These are phyloP conservation scores for Drosophila neutralis DNA, from an alignment of 2,888 invertebrate species.

Conservation along the genomic window DNA sequence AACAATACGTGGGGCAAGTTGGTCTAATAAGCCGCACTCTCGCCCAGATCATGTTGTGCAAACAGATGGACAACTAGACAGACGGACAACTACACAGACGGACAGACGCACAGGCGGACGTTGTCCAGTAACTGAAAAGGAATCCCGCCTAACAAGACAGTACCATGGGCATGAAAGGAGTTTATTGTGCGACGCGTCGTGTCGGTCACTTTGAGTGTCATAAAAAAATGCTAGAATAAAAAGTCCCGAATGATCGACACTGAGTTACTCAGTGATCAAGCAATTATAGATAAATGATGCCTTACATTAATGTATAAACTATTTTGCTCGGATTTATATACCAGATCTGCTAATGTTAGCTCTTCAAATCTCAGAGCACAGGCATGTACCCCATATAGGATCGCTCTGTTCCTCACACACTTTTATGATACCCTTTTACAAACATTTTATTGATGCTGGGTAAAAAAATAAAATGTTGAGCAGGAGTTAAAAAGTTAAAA, in stretches of 20 bases:
- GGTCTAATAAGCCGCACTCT: conserved; percentile 79
- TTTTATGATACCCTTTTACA: conserved; percentile 4
- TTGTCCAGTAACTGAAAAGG: conserved; percentile 50
- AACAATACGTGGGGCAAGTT: conserved; percentile 65
- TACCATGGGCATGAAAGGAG: conserved; percentile 74
- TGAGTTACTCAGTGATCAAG: conserved; percentile 1
- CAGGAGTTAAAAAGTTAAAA: conserved; percentile 73
- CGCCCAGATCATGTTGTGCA: conserved; percentile 77
- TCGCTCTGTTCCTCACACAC: neutral
- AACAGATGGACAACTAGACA: conserved; percentile 59
- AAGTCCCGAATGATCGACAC: neutral
- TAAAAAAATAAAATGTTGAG: conserved; percentile 15
- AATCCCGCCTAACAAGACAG: conserved; percentile 72
- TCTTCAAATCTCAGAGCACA: neutral
- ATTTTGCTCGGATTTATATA: neutral
- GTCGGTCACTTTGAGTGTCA: conserved; percentile 80
- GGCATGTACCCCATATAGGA: neutral
- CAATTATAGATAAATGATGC: neutral
- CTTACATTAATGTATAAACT: neutral
- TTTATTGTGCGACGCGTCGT: conserved; percentile 74
- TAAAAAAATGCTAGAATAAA: conserved; percentile 49
- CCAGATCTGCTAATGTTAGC: neutral
- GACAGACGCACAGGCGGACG: conserved; percentile 16
- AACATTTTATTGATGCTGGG: conserved; percentile 20
- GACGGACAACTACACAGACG: conserved; percentile 12